Conservation (phyloP, 2,888 invertebrate species). For the Megaustenia siamemsis region DNA sequence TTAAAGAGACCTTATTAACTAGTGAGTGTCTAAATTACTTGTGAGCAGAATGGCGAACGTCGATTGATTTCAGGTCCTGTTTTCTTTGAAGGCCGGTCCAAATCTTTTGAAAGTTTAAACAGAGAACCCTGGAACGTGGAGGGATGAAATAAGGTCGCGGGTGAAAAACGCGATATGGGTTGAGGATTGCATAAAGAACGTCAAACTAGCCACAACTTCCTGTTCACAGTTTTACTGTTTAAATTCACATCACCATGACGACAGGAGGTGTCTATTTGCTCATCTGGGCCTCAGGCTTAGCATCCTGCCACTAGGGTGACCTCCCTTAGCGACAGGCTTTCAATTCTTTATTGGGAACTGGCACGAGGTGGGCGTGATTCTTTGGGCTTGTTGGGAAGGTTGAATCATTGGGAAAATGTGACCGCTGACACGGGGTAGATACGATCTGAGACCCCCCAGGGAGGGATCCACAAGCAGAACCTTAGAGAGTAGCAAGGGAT, state of each 20-base stretch:
- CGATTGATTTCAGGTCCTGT: not conserved
- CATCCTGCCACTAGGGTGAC: not conserved
- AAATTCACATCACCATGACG: constrained; percentile 47
- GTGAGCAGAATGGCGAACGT: not conserved
- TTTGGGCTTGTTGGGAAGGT: not conserved
- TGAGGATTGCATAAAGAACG: constrained; percentile 37
- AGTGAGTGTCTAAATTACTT: constrained; percentile 8
- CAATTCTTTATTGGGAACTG: not conserved
- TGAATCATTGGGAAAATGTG: not conserved
- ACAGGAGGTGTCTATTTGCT: constrained; percentile 49
- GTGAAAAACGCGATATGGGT: constrained; percentile 23
- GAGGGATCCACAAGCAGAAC: too few relatives aligned
- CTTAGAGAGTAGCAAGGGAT: too few relatives aligned
- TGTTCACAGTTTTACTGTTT: constrained; percentile 24
- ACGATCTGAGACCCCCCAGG: too few relatives aligned
- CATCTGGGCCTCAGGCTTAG: constrained; percentile 29
- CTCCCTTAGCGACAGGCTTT: not conserved
- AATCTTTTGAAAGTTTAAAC: not conserved
- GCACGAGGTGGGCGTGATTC: not conserved
- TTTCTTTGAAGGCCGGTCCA: not conserved
- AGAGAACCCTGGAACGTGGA: not conserved
- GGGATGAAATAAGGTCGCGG: not conserved
- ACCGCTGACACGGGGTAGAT: not conserved
- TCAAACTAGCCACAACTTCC: constrained; percentile 2
- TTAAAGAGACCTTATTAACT: constrained; percentile 10